These are phyloP conservation scores for Osmerus mordax DNA, from an alignment of 2,113 vertebrate genomes.

Conservation along the genomic window DNA sequence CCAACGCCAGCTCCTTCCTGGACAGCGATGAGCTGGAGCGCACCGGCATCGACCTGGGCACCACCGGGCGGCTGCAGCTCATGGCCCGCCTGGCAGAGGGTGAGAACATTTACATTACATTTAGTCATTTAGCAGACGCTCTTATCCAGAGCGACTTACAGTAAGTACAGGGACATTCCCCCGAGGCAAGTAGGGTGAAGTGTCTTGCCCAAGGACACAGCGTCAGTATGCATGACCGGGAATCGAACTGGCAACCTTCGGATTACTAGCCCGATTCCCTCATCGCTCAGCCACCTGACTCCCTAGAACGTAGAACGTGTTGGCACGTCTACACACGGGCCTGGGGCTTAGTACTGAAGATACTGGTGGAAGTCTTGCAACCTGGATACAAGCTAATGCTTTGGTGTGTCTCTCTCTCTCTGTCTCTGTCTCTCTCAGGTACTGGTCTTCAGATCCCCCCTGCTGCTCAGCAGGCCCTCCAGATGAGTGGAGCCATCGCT, in stretches of 20 bases:
- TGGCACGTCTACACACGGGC: neutral
- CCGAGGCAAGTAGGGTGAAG: too few relatives aligned
- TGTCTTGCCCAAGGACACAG: too few relatives aligned
- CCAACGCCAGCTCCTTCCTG: constrained; percentile 87
- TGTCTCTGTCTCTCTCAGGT: constrained; percentile 63
- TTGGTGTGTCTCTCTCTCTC: constrained; percentile 5
- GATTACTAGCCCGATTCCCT: too few relatives aligned
- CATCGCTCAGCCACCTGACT: too few relatives aligned
- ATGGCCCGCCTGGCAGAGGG: constrained; percentile 96
- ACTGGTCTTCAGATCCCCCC: constrained; percentile 95
- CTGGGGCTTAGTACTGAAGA: neutral
- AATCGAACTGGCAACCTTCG: too few relatives aligned
- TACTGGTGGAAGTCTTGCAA: neutral
- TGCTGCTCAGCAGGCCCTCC: constrained; percentile 92
- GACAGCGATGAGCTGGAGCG: constrained; percentile 93
- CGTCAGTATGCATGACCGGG: too few relatives aligned
- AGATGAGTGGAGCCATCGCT: constrained; percentile 94
- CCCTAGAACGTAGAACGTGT: too few relatives aligned
- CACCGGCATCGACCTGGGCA: constrained; percentile 90
- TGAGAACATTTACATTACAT: too few relatives aligned
- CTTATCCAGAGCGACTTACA: too few relatives aligned
- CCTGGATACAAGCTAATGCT: neutral
- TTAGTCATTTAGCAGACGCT: too few relatives aligned
- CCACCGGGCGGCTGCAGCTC: constrained; percentile 90
- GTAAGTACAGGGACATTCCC: too few relatives aligned